A percentile compares a stretch with the other conserved stretches of the same genome.
Conservation (phyloP, 2,888 invertebrate genomes). For the Pseudolycoriella hygida region DNA sequence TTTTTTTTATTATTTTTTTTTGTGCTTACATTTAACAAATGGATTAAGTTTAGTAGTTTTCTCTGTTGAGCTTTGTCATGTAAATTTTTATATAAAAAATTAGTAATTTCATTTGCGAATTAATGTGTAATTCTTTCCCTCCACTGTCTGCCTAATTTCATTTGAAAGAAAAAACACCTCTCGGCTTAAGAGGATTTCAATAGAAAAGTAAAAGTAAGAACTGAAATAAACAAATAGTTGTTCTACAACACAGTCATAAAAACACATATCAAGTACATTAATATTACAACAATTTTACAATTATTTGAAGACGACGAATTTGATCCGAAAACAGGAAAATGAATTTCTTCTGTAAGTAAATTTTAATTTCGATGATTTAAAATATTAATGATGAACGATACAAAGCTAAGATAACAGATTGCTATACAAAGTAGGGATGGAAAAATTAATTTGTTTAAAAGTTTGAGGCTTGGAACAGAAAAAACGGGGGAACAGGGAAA, state of each 20-base stretch:
- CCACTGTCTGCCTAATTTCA: slow-evolving; percentile 1
- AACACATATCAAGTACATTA: slow-evolving; percentile 2
- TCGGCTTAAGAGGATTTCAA: too few relatives aligned
- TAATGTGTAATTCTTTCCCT: slow-evolving; percentile 5
- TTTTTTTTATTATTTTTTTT: background rate
- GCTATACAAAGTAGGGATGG: too few relatives aligned
- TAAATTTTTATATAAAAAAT: slow-evolving; percentile 1
- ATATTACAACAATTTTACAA: slow-evolving; percentile 2
- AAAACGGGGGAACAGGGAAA: too few relatives aligned
- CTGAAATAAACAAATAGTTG: background rate
- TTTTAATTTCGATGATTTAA: too few relatives aligned
- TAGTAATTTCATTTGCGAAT: slow-evolving; percentile 8
- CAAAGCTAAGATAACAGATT: too few relatives aligned
- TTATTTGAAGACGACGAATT: slow-evolving; percentile 6
- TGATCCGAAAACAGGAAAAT: slow-evolving; percentile 26
- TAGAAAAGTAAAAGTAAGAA: background rate
- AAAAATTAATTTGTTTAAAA: too few relatives aligned
- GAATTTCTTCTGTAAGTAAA: slow-evolving; percentile 23
- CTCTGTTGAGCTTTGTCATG: background rate
- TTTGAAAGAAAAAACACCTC: too few relatives aligned
- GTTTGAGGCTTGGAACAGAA: too few relatives aligned
- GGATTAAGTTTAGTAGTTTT: background rate
- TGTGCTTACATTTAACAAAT: slow-evolving; percentile 5
- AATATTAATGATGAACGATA: too few relatives aligned
- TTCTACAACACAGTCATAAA: slow-evolving; percentile 3